phyloP scores from a whole-genome alignment of 2,113 vertebrate species.

The Ochotona princeps region DNA sequence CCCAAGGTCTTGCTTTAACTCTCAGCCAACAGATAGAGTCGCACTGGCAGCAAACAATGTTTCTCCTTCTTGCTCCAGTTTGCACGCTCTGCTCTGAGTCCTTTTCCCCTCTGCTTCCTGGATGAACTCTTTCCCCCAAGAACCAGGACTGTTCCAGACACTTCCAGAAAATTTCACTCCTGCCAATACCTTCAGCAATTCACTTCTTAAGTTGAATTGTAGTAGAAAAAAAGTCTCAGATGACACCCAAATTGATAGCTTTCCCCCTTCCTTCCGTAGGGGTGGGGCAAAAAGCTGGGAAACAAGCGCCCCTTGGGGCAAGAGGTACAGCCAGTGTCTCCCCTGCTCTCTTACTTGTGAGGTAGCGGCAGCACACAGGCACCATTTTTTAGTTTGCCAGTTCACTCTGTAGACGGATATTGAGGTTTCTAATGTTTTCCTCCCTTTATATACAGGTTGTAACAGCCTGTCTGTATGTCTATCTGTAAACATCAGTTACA shows the following conservation, averaged over 20 bases:
- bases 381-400: neutral
- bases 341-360: neutral
- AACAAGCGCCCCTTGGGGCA: neutral
- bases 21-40: neutral
- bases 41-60: constrained; percentile 49
- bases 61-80: neutral
- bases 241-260: neutral
- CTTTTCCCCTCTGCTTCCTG: constrained; percentile 15
- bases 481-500: neutral
- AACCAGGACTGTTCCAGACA: neutral
- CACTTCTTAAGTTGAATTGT: neutral
- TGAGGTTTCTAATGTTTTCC: neutral
- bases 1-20: constrained; percentile 34
- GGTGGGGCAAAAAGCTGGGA: neutral
- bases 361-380: neutral
- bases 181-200: neutral
- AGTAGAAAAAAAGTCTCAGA: neutral
- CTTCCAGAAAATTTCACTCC: neutral
- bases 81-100: neutral
- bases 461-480: neutral
- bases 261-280: neutral
- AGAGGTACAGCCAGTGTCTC: neutral
- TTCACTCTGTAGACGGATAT: neutral
- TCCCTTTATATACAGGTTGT: neutral
- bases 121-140: constrained; percentile 10